Evolutionary conservation across 2,797 vertebrate genomes (phyloP), one percentile per base, ranked within the genome.

Genomic region (Microctenopoma lineatum): DNA sequence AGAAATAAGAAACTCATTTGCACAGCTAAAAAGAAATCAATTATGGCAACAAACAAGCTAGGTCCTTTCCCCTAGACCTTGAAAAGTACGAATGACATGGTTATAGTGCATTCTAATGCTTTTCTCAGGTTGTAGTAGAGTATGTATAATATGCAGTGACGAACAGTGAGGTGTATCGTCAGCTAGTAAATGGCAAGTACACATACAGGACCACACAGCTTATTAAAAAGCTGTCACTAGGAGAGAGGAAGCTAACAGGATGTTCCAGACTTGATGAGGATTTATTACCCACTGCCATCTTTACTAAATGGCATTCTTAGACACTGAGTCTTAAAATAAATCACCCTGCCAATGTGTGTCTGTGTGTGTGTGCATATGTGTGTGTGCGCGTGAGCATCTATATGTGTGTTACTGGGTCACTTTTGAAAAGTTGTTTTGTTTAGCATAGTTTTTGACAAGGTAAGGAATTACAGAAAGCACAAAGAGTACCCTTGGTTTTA

Each of bases 261-360:
- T 91, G 87, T 88, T 89, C 87, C 87, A 80, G 89, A 88, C 89
- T 90, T 93, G 92, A 94, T 93, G 93, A 93, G 92, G 91, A 94
- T 93, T 93, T 94, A 93, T 93, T 93, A 92, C 92, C 92, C 81
- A 66, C 88, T 93, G 93, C 87, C 91, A 93, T 85, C 89, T 88
- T 89, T 87, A 89, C 89, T 93, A 92, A 94, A 93, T 92, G 89
- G 90, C 92, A 93, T 88, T 91, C 91, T 91, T 91, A 83, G 83
- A 91, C 85, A 73, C 56, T 0, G 83, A 82, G 81, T 87, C 89
- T 90, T 91, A 89, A 89, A 90, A 91, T 93, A 92, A 92, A 93
- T 93, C 89, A 92, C 83, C 44, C 67, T 25, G 42, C 75, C 58
- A 60, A 59, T 84, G 75, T 76, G 70, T 51, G 55, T 54, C 38